Evolutionary conservation across 2,797 vertebrate species (phyloP).

Genomic region (Rhadinocentrus ornatus): DNA sequence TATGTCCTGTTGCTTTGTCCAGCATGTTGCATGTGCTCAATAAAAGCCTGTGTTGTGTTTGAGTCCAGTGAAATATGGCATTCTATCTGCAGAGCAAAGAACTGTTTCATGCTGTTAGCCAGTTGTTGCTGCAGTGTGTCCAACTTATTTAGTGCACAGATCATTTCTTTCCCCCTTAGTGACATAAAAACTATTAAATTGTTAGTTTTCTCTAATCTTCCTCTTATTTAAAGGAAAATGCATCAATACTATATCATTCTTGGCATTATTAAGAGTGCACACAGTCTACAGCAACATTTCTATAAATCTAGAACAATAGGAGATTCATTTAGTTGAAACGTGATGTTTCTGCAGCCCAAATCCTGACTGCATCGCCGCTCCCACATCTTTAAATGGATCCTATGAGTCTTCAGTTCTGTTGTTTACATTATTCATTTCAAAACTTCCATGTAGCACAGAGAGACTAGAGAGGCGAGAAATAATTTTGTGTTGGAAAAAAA

Average conservation of each 20-base stretch:
- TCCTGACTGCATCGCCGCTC: constrained; percentile 75
- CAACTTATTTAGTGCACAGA: constrained; percentile 11
- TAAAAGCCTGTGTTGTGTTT: constrained; percentile 21
- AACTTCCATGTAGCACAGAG: constrained; percentile 79
- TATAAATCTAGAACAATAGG: constrained; percentile 60
- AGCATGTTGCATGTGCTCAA: constrained; percentile 29
- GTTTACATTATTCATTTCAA: constrained; percentile 87
- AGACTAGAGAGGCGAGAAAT: constrained; percentile 82
- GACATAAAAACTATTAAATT: constrained; percentile 29
- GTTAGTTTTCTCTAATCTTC: constrained; percentile 15
- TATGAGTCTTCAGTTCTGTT: constrained; percentile 79
- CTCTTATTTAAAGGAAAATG: constrained; percentile 40
- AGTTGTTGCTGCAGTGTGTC: constrained; percentile 6
- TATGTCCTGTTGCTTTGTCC: constrained; percentile 36
- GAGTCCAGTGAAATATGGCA: constrained; percentile 14
- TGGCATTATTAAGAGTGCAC: constrained; percentile 30
- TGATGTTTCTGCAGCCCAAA: constrained; percentile 68
- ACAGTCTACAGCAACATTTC: constrained; percentile 33
- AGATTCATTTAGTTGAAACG: constrained; percentile 66
- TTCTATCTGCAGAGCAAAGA: constrained; percentile 21
- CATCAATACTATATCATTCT: constrained; percentile 28
- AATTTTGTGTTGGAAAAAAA: constrained; percentile 78
- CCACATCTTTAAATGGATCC: constrained; percentile 82
- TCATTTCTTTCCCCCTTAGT: constrained; percentile 21
- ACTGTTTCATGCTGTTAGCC: constrained; percentile 17